Conservation (phyloP, 1,140 invertebrate species). For the Paraescarpia echinospica region DNA sequence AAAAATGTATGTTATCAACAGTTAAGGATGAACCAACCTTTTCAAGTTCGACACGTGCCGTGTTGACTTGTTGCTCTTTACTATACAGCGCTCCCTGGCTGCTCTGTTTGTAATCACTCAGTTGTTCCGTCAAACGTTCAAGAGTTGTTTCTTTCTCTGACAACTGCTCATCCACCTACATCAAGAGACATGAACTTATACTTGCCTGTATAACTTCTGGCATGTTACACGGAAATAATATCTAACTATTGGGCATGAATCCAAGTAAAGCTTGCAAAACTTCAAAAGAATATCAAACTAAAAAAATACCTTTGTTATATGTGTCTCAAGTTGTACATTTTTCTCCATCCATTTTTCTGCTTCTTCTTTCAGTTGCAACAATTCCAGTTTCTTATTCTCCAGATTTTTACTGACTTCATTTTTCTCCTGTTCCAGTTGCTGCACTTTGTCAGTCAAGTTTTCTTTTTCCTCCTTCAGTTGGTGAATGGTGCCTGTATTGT, state of each 20-base stretch:
- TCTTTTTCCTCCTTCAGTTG: constrained; percentile 23
- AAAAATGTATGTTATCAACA: too few relatives aligned
- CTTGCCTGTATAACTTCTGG: neutral
- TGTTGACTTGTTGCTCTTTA: constrained; percentile 41
- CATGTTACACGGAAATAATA: neutral
- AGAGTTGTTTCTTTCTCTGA: constrained; percentile 34
- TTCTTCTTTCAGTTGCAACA: constrained; percentile 10
- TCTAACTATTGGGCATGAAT: too few relatives aligned
- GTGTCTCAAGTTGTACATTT: neutral
- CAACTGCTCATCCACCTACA: constrained; percentile 34
- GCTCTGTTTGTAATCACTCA: constrained; percentile 35
- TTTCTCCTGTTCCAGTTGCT: constrained; percentile 4
- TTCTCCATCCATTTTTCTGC: constrained; percentile 2
- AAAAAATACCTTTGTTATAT: neutral
- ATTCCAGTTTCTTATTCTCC: constrained; percentile 12
- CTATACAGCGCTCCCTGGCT: constrained; percentile 36
- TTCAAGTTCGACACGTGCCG: constrained; percentile 41
- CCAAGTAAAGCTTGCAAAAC: neutral
- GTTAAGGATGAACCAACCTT: constrained; percentile 35
- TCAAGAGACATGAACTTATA: neutral
- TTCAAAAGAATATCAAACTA: neutral
- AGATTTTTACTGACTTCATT: constrained; percentile 5
- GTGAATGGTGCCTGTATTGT: neutral
- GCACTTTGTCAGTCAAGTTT: constrained; percentile 14
- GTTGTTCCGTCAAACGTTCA: constrained; percentile 36